phyloP scores from a whole-genome alignment of 2,113 vertebrate species.

The Paraplagusia blochii region DNA sequence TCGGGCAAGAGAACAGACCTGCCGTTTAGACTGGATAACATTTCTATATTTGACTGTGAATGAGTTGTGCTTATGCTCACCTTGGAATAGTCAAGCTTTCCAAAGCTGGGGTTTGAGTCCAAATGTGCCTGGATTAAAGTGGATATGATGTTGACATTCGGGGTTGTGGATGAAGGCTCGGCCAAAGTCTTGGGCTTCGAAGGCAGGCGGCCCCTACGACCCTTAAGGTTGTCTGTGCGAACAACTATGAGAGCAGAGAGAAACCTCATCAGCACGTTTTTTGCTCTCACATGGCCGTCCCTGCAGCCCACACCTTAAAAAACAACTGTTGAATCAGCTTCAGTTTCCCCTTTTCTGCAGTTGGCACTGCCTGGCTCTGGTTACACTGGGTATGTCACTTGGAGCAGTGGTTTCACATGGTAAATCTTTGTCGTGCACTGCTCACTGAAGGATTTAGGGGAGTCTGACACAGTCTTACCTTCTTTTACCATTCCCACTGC shows the following conservation, averaged over 20 bases:
- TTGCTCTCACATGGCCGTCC: constrained; percentile 14
- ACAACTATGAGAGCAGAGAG: constrained; percentile 77
- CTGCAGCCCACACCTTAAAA: constrained; percentile 6
- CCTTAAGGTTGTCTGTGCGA: constrained; percentile 91
- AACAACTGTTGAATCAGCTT: constrained; percentile 41
- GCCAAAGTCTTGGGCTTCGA: constrained; percentile 84
- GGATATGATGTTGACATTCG: constrained; percentile 83
- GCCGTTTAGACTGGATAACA: neutral
- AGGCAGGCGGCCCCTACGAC: constrained; percentile 87
- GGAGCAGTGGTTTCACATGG: constrained; percentile 42
- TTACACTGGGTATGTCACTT: constrained; percentile 36
- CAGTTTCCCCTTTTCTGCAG: constrained; percentile 39
- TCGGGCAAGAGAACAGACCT: neutral
- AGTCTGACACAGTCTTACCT: constrained; percentile 74
- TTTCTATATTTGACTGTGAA: neutral
- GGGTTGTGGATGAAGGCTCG: constrained; percentile 64
- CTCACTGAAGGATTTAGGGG: constrained; percentile 21
- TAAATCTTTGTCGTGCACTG: constrained; percentile 9
- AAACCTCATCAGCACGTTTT: neutral
- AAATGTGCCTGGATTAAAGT: constrained; percentile 87
- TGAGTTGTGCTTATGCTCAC: constrained; percentile 59
- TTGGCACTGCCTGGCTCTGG: constrained; percentile 36
- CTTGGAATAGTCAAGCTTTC: constrained; percentile 90
- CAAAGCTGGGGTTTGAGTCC: constrained; percentile 82
- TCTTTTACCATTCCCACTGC: constrained; percentile 96